phyloP scores from a whole-genome alignment of 1,140 invertebrate species.

The Drosophila rufa region DNA sequence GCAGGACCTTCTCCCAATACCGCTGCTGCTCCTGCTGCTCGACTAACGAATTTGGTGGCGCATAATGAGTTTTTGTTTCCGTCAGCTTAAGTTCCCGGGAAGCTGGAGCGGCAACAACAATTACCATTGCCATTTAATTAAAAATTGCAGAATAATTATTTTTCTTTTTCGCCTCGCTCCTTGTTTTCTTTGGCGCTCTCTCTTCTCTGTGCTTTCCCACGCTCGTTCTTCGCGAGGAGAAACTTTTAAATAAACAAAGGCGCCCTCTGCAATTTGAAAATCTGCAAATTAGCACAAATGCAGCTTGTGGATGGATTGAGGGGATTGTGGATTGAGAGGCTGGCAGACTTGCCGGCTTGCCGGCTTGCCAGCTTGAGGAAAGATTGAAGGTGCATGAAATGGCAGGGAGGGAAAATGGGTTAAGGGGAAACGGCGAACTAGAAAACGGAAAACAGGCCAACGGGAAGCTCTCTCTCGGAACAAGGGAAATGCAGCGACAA shows the following conservation, averaged over 20 bases:
- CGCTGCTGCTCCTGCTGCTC: constrained; percentile 4
- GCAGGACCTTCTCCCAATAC: constrained; percentile 4
- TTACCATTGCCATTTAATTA: constrained; percentile 83
- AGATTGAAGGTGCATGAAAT: constrained; percentile 21
- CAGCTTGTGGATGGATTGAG: constrained; percentile 49
- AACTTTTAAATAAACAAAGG: constrained; percentile 79
- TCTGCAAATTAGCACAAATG: constrained; percentile 81
- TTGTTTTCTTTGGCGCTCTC: constrained; percentile 40
- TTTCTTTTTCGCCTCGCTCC: constrained; percentile 65
- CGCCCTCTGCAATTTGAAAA: constrained; percentile 73
- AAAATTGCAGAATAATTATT: constrained; percentile 84
- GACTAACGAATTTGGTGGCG: constrained; percentile 75
- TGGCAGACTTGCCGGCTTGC: not conserved
- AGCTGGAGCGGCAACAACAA: constrained; percentile 54
- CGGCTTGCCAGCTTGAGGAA: constrained; percentile 1
- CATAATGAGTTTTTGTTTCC: constrained; percentile 83
- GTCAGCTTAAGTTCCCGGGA: constrained; percentile 72
- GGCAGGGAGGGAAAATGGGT: not conserved
- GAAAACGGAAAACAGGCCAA: constrained; percentile 32
- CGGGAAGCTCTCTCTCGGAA: constrained; percentile 11
- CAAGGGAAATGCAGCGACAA: constrained; percentile 47
- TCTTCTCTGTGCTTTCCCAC: constrained; percentile 17
- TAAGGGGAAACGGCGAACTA: constrained; percentile 5
- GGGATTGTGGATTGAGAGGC: constrained; percentile 9
- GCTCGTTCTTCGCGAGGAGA: constrained; percentile 27